Base-by-base conservation (phyloP, 2,113 vertebrate genomes). In the Erpornis zantholeuca region DNA sequence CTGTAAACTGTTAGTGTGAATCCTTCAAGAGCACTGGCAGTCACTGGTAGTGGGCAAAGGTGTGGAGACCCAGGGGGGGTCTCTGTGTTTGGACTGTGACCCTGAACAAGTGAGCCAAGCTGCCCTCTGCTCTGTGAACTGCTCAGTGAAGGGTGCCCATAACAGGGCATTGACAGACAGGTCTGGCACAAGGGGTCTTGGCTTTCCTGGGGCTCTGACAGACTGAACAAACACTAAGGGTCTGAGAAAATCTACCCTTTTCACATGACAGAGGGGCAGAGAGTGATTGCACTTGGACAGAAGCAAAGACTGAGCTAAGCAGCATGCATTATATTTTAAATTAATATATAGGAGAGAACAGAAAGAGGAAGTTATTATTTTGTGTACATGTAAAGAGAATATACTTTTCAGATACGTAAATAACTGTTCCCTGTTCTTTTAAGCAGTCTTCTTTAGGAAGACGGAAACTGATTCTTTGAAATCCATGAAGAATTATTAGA, bases 41-140 rank as follows among this genome's bases (percentile, higher is more conserved):
- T 29, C 3, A 0, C 36, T 53, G 33, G 4, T 13, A 53, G 33
- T 12, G 20, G 6, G 23, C 38, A 11, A 45, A 60, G 11, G 9
- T n/a, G 38, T n/a, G 45, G 27, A 33, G 7, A 17, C 4, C 4
- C 27, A 36, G 33, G 9, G 24, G 15, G 2, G 14, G 5, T 28
- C 11, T 59, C 59, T 44, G 23, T 52, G 9, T 22, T 42, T 44
- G 10, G 5, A 20, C 7, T 33, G 52, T 59, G 68, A 59, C 52
- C 60, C 36, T 88, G 45, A 73, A 38, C 9, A 60, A 25, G 3
- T 29, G 0, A 0, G 7, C 7, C 3, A 0, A 42, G 15, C 8
- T 2, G 0, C 12, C 22, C 68, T 45, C 3, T 9, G 10, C n/a
- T 24, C 19, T 28, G 28, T 52, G 69, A 66, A 29, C 10, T 23